phyloP scores from a whole-genome alignment of 1,140 invertebrate genomes.

The Homarus americanus region DNA sequence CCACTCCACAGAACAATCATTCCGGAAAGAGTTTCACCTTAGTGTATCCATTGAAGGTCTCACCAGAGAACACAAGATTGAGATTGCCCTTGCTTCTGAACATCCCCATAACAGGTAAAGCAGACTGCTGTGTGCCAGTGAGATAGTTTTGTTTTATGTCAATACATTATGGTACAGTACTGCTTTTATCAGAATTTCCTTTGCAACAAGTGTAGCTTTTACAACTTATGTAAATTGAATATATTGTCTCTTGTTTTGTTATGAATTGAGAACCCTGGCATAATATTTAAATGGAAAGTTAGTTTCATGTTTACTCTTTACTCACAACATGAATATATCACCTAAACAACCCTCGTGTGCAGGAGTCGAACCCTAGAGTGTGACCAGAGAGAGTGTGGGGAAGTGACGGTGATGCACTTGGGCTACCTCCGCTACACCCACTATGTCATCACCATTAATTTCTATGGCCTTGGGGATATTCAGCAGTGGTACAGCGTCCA shows the following conservation, averaged over 20 bases:
- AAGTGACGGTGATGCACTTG: constrained; percentile 92
- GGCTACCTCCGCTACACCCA: constrained; percentile 93
- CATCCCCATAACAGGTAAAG: constrained; percentile 66
- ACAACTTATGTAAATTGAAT: too few relatives aligned
- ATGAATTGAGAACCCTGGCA: too few relatives aligned
- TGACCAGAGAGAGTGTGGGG: constrained; percentile 89
- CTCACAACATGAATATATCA: too few relatives aligned
- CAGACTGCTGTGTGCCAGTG: neutral
- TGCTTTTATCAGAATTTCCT: too few relatives aligned
- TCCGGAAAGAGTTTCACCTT: constrained; percentile 74
- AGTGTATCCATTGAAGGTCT: constrained; percentile 75
- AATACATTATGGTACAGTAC: too few relatives aligned
- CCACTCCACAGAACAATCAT: constrained; percentile 65
- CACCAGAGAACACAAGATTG: constrained; percentile 46
- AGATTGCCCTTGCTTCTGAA: constrained; percentile 47
- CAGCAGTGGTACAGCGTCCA: constrained; percentile 90
- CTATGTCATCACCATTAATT: constrained; percentile 91
- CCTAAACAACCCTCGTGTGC: too few relatives aligned
- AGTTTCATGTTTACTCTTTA: too few relatives aligned
- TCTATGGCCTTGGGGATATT: constrained; percentile 90
- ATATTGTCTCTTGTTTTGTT: too few relatives aligned
- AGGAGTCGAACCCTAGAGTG: constrained; percentile 90
- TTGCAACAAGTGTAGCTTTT: too few relatives aligned
- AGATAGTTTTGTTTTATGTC: too few relatives aligned
- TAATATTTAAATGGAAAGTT: too few relatives aligned